phyloP scores from a whole-genome alignment of 2,888 invertebrate genomes.

The Chymomyza amoena region DNA sequence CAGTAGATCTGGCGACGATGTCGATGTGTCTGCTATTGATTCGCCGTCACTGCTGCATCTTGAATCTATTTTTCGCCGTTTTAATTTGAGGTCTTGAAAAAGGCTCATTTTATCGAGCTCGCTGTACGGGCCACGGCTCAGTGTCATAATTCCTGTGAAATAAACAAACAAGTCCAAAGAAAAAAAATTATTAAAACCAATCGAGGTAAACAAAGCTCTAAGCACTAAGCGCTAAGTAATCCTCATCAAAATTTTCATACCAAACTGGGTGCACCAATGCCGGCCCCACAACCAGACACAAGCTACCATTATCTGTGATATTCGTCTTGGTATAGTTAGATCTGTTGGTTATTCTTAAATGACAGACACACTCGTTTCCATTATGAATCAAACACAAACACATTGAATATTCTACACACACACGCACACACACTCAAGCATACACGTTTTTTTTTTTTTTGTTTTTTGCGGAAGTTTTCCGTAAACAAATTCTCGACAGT shows the following conservation, averaged over 20 bases:
- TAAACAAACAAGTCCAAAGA: not conserved
- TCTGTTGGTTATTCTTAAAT: not conserved
- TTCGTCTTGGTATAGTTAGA: not conserved
- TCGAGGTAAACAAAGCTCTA: not conserved
- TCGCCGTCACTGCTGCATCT: constrained; percentile 98
- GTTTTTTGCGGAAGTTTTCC: constrained; percentile 40
- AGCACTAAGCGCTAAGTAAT: not conserved
- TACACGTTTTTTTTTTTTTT: constrained; percentile 3
- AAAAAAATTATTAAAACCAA: not conserved
- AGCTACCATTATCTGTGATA: not conserved
- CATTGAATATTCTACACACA: not conserved
- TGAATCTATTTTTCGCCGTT: constrained; percentile 98
- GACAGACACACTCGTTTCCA: not conserved
- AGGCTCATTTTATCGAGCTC: constrained; percentile 99
- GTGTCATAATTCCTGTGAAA: constrained; percentile 95
- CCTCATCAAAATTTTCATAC: not conserved
- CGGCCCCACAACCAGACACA: not conserved
- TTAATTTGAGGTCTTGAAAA: constrained; percentile 98
- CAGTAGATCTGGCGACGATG: constrained; percentile 92
- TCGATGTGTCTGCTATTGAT: constrained; percentile 95
- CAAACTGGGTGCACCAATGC: not conserved
- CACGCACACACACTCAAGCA: not conserved
- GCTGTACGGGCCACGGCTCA: constrained; percentile 96
- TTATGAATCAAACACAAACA: not conserved
- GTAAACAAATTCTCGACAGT: constrained; percentile 3